These are phyloP conservation scores for Pocota personata DNA, from an alignment of 2,888 invertebrate species.

Conservation along the genomic window DNA sequence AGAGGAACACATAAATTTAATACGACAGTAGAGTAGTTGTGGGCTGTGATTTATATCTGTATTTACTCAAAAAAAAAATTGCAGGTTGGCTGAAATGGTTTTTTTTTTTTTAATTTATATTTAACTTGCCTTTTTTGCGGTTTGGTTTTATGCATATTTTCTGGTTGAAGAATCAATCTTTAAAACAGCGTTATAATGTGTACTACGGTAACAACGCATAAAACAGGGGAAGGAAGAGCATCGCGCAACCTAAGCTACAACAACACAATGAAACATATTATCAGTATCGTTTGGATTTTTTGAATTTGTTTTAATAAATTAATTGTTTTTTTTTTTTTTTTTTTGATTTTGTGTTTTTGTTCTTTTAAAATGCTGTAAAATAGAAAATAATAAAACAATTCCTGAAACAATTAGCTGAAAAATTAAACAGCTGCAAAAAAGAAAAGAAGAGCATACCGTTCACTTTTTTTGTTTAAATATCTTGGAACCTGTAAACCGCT, in stretches of 20 bases:
- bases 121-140: conserved; percentile 74
- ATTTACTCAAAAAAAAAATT: conserved; percentile 35
- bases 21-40: conserved; percentile 20
- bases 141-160: conserved; percentile 73
- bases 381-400: conserved; percentile 74
- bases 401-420: conserved; percentile 73
- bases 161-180: conserved; percentile 74
- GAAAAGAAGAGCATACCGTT: conserved; percentile 63
- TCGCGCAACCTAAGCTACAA: conserved; percentile 86
- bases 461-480: conserved; percentile 16
- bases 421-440: conserved; percentile 71
- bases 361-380: conserved; percentile 64
- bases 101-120: conserved; percentile 62
- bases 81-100: conserved; percentile 72
- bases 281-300: conserved; percentile 69
- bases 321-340: conserved; percentile 44
- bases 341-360: conserved; percentile 28
- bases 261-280: conserved; percentile 78
- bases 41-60: conserved; percentile 45
- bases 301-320: conserved; percentile 41
- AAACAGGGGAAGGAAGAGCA: conserved; percentile 75
- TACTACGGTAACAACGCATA: conserved; percentile 72
- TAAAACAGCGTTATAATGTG: conserved; percentile 73
- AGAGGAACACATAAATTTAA: conserved; percentile 19
- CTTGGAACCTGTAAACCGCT: conserved; percentile 68